Evolutionary conservation across 1,140 invertebrate genomes (phyloP).

Genomic region (Ceratina japonica): DNA sequence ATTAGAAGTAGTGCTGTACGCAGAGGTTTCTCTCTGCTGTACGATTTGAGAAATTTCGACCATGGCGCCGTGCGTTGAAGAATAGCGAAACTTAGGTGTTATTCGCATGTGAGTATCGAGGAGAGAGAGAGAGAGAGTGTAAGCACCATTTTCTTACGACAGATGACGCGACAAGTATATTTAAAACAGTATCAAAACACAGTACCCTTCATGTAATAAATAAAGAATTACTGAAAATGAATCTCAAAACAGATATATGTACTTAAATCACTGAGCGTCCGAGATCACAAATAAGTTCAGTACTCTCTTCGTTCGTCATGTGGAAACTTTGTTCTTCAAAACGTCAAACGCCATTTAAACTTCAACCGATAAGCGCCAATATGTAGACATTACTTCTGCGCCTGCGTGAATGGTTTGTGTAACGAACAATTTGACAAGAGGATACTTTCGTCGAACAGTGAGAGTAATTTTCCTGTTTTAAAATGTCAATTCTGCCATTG

Average conservation of each 20-base stretch:
- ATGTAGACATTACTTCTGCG: background rate
- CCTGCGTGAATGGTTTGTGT: background rate
- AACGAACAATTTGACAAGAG: slow-evolving; percentile 1
- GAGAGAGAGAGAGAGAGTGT: no score
- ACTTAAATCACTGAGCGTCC: no score
- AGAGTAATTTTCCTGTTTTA: background rate
- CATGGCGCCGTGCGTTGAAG: no score
- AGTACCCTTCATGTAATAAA: background rate
- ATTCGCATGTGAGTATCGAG: no score
- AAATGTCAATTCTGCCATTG: slow-evolving; percentile 81
- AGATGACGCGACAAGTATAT: background rate
- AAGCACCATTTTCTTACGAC: background rate
- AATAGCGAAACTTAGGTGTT: no score
- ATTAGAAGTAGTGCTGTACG: background rate
- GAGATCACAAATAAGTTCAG: background rate
- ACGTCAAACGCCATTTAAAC: background rate
- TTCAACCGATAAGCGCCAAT: background rate
- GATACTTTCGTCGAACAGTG: background rate
- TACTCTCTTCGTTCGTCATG: no score
- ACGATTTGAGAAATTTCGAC: no score
- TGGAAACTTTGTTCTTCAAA: no score
- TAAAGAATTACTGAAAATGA: background rate
- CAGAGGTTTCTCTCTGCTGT: no score
- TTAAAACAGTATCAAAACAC: background rate
- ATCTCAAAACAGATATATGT: no score